A percentile compares a stretch with the other conserved stretches of the same genome.
These are phyloP conservation scores for Drosophila rubida DNA, from an alignment of 2,888 invertebrate species.

Conservation along the genomic window DNA sequence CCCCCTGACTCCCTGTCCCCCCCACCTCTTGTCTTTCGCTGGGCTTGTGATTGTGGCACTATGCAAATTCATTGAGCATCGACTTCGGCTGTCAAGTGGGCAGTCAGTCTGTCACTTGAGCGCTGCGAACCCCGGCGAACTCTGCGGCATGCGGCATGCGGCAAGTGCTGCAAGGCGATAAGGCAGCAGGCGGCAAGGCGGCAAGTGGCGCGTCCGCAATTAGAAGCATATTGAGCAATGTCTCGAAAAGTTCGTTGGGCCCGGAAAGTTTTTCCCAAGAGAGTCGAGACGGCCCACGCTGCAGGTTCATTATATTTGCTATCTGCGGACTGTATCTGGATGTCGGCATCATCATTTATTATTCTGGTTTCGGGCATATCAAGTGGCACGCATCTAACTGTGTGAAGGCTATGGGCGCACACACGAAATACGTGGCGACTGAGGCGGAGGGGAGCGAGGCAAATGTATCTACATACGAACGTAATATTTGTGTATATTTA, in stretches of 20 bases:
- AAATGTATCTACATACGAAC: conserved; percentile 10
- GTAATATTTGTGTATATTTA: conserved; percentile 52
- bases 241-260: conserved; percentile 51
- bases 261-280: conserved; percentile 51
- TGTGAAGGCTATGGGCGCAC: conserved; percentile 69
- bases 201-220: conserved; percentile 66
- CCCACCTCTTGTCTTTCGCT: not conserved
- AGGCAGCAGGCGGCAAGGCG: conserved; percentile 7
- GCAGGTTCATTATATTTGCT: conserved; percentile 58
- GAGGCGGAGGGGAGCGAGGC: too few relatives aligned
- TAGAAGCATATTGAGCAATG: conserved; percentile 74
- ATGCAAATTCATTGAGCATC: conserved; percentile 72
- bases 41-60: conserved; percentile 14
- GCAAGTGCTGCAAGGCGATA: conserved; percentile 19
- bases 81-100: conserved; percentile 33
- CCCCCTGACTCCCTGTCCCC: not conserved
- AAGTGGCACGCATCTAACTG: conserved; percentile 78
- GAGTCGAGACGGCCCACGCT: conserved; percentile 31
- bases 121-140: conserved; percentile 4
- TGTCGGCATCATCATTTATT: conserved; percentile 71
- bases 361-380: conserved; percentile 75
- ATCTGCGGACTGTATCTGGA: conserved; percentile 30
- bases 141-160: conserved; percentile 22
- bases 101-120: conserved; percentile 27
- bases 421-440: too few relatives aligned